These are phyloP conservation scores for Nothoprocta pentlandii DNA, from an alignment of 2,113 vertebrate genomes.

Conservation along the genomic window DNA sequence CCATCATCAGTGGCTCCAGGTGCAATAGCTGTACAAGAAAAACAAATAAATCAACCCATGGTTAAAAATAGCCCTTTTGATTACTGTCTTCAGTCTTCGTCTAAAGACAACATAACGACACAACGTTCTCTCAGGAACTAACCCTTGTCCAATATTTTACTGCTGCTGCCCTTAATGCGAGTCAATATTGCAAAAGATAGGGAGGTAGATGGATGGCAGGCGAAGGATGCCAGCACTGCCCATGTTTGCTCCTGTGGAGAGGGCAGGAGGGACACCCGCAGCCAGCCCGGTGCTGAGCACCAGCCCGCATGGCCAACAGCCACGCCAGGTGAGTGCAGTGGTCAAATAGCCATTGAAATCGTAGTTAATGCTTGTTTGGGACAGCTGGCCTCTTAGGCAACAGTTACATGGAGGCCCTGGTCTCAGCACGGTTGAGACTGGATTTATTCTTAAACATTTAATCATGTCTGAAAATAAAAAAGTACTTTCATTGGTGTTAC, in stretches of 20 bases:
- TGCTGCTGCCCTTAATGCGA: constrained; percentile 36
- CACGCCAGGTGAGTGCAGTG: rapidly evolving
- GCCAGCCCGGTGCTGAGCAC: rapidly evolving
- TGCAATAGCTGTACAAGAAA: constrained; percentile 55
- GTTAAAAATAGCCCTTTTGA: constrained; percentile 73
- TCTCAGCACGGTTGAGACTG: background rate
- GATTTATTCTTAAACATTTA: background rate
- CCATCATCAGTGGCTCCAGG: constrained; percentile 52
- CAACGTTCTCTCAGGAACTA: constrained; percentile 53
- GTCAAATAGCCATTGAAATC: background rate
- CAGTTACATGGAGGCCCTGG: rapidly evolving
- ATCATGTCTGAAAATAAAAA: background rate
- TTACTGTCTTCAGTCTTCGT: constrained; percentile 62
- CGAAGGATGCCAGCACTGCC: background rate
- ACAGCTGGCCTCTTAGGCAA: background rate
- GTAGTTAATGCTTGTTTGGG: rapidly evolving
- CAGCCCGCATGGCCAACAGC: background rate
- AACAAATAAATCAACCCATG: constrained; percentile 67
- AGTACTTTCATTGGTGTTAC: rapidly evolving
- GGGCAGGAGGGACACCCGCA: background rate
- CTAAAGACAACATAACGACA: constrained; percentile 34
- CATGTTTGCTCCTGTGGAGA: rapidly evolving
- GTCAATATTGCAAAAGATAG: constrained; percentile 34
- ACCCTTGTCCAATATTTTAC: constrained; percentile 59
- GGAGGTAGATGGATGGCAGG: constrained; percentile 6